Percentiles rank a stretch among this genome's conserved stretches.
These are phyloP conservation scores for Baronia brevicornis DNA, from an alignment of 2,888 invertebrate genomes.

Conservation along the genomic window DNA sequence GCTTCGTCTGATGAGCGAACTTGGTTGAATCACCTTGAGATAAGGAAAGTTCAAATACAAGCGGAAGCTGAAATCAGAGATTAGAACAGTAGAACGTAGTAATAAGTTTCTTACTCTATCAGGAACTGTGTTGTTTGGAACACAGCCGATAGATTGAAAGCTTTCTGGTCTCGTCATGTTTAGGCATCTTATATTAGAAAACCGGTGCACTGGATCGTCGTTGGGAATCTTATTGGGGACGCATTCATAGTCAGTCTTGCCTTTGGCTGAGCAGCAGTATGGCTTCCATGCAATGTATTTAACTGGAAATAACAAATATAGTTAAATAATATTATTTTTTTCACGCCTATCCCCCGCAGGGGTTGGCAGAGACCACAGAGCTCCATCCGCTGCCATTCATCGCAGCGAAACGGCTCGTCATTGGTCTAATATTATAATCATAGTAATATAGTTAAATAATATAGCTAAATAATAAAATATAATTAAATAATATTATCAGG, in stretches of 20 bases:
- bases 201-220: slow-evolving; percentile 35
- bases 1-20: no score
- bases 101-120: slow-evolving; percentile 23
- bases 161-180: slow-evolving; percentile 35
- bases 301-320: slow-evolving; percentile 20
- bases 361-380: no score
- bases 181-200: slow-evolving; percentile 31
- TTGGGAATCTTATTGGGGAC: slow-evolving; percentile 26
- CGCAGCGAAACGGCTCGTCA: no score
- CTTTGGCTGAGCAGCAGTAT: slow-evolving; percentile 29
- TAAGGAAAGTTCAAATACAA: no score
- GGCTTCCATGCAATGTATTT: slow-evolving; percentile 33
- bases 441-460: no score
- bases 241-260: slow-evolving; percentile 27
- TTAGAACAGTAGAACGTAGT: neutral
- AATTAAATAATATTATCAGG: no score
- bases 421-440: no score
- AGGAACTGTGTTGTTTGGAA: slow-evolving; percentile 24
- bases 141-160: slow-evolving; percentile 31
- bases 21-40: no score
- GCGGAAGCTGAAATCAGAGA: no score
- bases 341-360: no score
- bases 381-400: no score
- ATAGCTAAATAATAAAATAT: no score
- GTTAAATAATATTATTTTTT: neutral